Percentiles rank a stretch among this genome's conserved stretches.
Conservation (phyloP, 2,113 vertebrate species). For the Callocephalon fimbriatum region DNA sequence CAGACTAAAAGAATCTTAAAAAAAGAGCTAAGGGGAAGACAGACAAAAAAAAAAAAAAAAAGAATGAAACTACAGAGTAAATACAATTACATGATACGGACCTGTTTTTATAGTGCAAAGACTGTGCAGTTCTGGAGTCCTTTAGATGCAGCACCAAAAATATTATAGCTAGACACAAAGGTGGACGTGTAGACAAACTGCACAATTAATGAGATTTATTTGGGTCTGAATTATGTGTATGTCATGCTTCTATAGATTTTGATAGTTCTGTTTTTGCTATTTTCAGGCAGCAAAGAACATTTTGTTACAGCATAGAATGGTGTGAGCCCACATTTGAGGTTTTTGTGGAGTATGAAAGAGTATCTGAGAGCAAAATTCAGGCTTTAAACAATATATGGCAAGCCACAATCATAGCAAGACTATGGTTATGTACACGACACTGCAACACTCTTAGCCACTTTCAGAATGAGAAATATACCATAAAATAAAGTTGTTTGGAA, state of each 20-base stretch:
- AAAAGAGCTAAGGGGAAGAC: background rate
- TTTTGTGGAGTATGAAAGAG: background rate
- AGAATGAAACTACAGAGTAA: background rate
- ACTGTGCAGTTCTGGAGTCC: background rate
- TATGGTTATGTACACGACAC: background rate
- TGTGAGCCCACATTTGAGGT: background rate
- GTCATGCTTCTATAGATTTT: background rate
- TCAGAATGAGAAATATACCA: background rate
- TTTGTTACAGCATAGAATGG: background rate
- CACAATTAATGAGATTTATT: conserved; percentile 30
- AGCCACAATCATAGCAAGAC: conserved; percentile 25
- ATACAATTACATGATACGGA: background rate
- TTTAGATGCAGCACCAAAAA: background rate
- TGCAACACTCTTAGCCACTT: background rate
- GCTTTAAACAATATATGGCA: conserved; percentile 27
- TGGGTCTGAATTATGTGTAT: background rate
- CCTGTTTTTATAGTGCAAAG: background rate
- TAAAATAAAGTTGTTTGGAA: conserved; percentile 36
- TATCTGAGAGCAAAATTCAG: conserved; percentile 8
- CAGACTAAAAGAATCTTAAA: background rate
- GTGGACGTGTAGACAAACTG: background rate
- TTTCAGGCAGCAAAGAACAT: conserved; percentile 21
- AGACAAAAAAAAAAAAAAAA: background rate
- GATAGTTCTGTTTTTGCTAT: background rate
- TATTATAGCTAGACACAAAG: background rate